Evolutionary conservation across 2,888 invertebrate genomes (phyloP).

Genomic region (Lithophane leautieri): DNA sequence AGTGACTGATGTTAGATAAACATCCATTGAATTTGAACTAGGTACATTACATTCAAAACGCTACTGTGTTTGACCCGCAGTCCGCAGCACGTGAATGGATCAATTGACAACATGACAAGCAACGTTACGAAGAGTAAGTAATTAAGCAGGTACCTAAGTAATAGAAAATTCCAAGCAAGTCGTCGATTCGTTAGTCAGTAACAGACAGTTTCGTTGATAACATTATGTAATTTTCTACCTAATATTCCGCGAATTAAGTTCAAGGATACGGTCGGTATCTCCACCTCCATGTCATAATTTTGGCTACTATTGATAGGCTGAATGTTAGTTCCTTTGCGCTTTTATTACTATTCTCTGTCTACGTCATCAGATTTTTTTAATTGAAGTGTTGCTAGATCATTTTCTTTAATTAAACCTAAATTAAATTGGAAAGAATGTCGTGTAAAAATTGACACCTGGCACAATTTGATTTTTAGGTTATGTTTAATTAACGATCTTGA

Average conservation of each 20-base stretch:
- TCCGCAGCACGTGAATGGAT: conserved; percentile 11
- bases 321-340: conserved; percentile 19
- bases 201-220: not conserved
- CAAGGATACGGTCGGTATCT: conserved; percentile 35
- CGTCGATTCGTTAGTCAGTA: not conserved
- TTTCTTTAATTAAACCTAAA: too few relatives aligned
- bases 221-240: conserved; percentile 38
- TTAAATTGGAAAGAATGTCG: too few relatives aligned
- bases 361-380: not conserved
- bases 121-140: not conserved
- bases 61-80: conserved; percentile 13
- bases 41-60: conserved; percentile 4
- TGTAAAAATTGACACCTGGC: not conserved
- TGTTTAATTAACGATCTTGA: not conserved
- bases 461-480: conserved; percentile 41
- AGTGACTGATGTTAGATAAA: conserved; percentile 25
- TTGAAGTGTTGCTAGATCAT: conserved; percentile 12
- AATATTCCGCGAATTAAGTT: conserved; percentile 41
- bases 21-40: conserved; percentile 20
- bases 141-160: not conserved
- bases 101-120: not conserved
- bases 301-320: conserved; percentile 1
- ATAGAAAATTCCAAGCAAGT: not conserved
- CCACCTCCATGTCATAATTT: not conserved
- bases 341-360: not conserved